Conservation (phyloP, 2,797 vertebrate genomes). For the Chromobotia macracanthus region DNA sequence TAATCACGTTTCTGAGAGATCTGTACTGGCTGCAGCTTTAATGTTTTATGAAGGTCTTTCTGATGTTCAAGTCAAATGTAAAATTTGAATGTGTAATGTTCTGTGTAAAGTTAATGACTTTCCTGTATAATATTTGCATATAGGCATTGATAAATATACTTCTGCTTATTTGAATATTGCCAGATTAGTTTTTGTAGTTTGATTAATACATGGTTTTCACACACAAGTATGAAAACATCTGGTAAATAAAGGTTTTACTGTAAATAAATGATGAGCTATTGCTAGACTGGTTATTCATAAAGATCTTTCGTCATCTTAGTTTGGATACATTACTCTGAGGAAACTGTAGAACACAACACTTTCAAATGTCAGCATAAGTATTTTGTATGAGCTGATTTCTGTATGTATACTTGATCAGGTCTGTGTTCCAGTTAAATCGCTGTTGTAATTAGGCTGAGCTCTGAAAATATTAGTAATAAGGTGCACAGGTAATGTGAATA, state of each 20-base stretch:
- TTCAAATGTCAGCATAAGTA: slow-evolving; percentile 33
- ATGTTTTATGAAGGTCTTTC: slow-evolving; percentile 25
- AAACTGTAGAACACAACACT: not conserved
- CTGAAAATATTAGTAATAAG: slow-evolving; percentile 73
- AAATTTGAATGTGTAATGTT: slow-evolving; percentile 70
- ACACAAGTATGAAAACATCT: not conserved
- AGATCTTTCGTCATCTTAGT: not conserved
- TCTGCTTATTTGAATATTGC: slow-evolving; percentile 37
- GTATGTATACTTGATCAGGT: slow-evolving; percentile 26
- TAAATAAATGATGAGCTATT: too few relatives aligned
- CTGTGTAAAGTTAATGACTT: slow-evolving; percentile 76
- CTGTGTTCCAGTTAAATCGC: slow-evolving; percentile 41
- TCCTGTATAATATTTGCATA: slow-evolving; percentile 78
- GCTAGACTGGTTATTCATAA: not conserved
- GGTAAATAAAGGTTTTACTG: not conserved
- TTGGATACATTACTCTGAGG: not conserved
- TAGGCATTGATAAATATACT: slow-evolving; percentile 60
- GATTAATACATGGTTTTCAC: not conserved
- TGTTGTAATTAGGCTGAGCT: slow-evolving; percentile 65
- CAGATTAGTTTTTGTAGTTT: slow-evolving; percentile 26
- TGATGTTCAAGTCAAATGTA: slow-evolving; percentile 40
- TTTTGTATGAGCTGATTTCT: slow-evolving; percentile 23
- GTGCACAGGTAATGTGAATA: slow-evolving; percentile 81
- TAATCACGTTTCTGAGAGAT: not conserved
- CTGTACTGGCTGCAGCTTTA: slow-evolving; percentile 3